Conservation (phyloP, 2,888 invertebrate genomes). For the Ctena decussata region DNA sequence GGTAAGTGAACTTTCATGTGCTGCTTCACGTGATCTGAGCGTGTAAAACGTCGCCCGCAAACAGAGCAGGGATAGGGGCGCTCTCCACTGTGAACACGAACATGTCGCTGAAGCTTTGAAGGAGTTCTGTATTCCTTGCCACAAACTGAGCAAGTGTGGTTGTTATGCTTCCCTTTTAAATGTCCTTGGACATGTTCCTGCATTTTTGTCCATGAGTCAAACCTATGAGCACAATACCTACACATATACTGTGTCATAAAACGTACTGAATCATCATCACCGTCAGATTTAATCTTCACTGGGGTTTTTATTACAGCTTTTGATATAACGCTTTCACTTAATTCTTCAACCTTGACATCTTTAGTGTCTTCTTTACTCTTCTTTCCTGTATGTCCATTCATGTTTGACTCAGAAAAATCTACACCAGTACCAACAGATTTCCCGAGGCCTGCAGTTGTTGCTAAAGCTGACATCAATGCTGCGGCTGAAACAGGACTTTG, state of each 20-base stretch:
- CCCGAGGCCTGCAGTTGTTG: background rate
- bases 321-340: background rate
- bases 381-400: background rate
- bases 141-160: slow-evolving; percentile 76
- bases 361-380: background rate
- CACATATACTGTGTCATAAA: slow-evolving; percentile 77
- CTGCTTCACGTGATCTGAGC: slow-evolving; percentile 81
- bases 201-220: slow-evolving; percentile 73
- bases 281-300: background rate
- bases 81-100: slow-evolving; percentile 79
- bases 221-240: slow-evolving; percentile 77
- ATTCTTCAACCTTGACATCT: background rate
- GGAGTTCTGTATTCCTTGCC: slow-evolving; percentile 78
- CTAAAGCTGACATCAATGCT: background rate
- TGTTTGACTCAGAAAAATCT: background rate
- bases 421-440: background rate
- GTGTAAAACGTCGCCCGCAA: slow-evolving; percentile 78
- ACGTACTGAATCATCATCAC: background rate
- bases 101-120: slow-evolving; percentile 80
- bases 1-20: slow-evolving; percentile 79
- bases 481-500: background rate
- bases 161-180: slow-evolving; percentile 59
- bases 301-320: background rate
- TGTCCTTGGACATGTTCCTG: slow-evolving; percentile 66
- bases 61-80: slow-evolving; percentile 76